Percentiles rank a stretch among this genome's conserved stretches.
Conservation (phyloP, 2,797 vertebrate genomes). For the Coregonus ussuriensis region DNA sequence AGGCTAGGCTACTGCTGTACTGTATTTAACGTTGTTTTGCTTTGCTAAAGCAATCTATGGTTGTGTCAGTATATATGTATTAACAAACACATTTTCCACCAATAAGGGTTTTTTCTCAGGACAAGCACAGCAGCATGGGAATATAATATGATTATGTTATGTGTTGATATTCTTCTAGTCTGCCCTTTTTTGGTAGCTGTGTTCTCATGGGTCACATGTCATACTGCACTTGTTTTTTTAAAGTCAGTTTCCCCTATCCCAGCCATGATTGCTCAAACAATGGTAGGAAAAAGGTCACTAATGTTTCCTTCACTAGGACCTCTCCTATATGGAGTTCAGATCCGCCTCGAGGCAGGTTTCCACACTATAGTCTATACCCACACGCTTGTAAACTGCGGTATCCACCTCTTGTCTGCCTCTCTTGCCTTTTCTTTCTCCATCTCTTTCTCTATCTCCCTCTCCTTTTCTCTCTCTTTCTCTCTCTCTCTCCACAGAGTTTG, state of each 20-base stretch:
- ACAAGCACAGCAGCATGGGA: background rate
- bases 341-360: conserved; percentile 56
- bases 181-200: background rate
- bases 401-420: conserved; percentile 11
- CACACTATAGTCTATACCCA: conserved; percentile 52
- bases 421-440: background rate
- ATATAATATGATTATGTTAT: background rate
- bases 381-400: conserved; percentile 47
- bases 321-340: conserved; percentile 49
- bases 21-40: background rate
- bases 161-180: background rate
- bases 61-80: background rate
- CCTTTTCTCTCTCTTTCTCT: conserved; percentile 24
- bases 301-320: conserved; percentile 69
- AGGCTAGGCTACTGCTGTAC: background rate
- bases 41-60: background rate
- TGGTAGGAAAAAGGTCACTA: conserved; percentile 70
- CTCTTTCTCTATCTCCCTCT: conserved; percentile 6
- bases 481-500: conserved; percentile 25
- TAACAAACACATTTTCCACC: background rate
- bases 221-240: conserved; percentile 31
- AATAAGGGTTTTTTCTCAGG: background rate
- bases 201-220: conserved; percentile 13
- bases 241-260: conserved; percentile 41
- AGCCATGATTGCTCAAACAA: conserved; percentile 59